A percentile compares a stretch with the other conserved stretches of the same genome.
Evolutionary conservation across 2,888 invertebrate species (phyloP).

Genomic region (Epinotia nisella): DNA sequence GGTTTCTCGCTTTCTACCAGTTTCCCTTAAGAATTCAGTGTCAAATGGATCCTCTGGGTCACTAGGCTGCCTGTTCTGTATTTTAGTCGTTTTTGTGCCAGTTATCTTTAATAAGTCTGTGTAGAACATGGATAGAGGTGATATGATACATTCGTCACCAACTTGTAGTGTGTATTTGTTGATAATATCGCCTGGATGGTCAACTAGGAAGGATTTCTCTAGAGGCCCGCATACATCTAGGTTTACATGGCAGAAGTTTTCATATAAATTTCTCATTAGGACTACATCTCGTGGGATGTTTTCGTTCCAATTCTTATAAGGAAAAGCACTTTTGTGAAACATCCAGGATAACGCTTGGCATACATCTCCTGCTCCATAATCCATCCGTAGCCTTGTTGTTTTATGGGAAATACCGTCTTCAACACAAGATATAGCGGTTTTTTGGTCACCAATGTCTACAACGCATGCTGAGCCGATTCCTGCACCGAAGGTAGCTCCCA

Average conservation of each 20-base stretch:
- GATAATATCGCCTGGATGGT: constrained; percentile 88
- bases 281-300: constrained; percentile 90
- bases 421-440: constrained; percentile 97
- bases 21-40: constrained; percentile 95
- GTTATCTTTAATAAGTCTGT: constrained; percentile 95
- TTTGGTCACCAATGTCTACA: constrained; percentile 97
- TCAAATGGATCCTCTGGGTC: constrained; percentile 98
- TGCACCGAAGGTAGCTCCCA: constrained; percentile 81
- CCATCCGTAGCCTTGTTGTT: constrained; percentile 92
- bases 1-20: constrained; percentile 86
- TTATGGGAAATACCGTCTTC: constrained; percentile 98
- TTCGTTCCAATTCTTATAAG: constrained; percentile 92
- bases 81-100: constrained; percentile 89
- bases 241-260: constrained; percentile 96
- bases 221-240: constrained; percentile 95
- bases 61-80: constrained; percentile 88
- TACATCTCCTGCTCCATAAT: constrained; percentile 96
- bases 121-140: constrained; percentile 94
- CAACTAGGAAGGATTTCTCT: constrained; percentile 91
- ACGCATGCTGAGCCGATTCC: constrained; percentile 92
- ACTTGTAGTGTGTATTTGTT: constrained; percentile 91
- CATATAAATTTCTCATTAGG: constrained; percentile 93
- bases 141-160: constrained; percentile 96
- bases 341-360: constrained; percentile 95
- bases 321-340: constrained; percentile 95